Evolutionary conservation across 2,113 vertebrate genomes (phyloP).

Genomic region (Lophotis ruficrista): DNA sequence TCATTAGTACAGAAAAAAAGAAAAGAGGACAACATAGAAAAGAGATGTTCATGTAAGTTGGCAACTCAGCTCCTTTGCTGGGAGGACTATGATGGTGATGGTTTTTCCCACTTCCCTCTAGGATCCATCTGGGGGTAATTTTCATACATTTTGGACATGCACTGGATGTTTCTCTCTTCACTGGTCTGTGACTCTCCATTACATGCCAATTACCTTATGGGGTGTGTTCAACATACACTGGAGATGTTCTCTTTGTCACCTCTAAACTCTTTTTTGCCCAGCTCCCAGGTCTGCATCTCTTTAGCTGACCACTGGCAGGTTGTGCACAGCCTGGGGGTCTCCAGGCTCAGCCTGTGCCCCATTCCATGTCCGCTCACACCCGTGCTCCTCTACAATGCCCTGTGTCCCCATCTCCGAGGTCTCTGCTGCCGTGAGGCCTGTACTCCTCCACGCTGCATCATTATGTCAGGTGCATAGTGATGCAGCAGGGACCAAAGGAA

Average conservation of each 20-base stretch:
- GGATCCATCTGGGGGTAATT: background rate
- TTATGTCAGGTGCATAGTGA: too few species aligned
- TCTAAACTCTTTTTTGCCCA: background rate
- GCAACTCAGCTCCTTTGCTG: background rate
- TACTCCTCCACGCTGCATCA: background rate
- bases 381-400: background rate
- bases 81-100: background rate
- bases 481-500: too few species aligned
- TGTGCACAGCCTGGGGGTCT: background rate
- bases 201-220: background rate
- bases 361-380: background rate
- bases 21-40: background rate
- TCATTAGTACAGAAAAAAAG: background rate
- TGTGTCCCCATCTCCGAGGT: background rate
- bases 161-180: background rate
- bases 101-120: background rate
- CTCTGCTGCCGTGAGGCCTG: background rate
- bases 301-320: background rate
- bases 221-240: background rate
- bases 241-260: background rate
- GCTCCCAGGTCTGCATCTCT: background rate
- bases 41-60: background rate
- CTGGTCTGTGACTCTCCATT: background rate
- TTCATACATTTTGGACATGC: background rate
- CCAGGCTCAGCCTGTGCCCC: background rate